These are phyloP conservation scores for Barbus barbus DNA, from an alignment of 2,113 vertebrate genomes.

Conservation along the genomic window DNA sequence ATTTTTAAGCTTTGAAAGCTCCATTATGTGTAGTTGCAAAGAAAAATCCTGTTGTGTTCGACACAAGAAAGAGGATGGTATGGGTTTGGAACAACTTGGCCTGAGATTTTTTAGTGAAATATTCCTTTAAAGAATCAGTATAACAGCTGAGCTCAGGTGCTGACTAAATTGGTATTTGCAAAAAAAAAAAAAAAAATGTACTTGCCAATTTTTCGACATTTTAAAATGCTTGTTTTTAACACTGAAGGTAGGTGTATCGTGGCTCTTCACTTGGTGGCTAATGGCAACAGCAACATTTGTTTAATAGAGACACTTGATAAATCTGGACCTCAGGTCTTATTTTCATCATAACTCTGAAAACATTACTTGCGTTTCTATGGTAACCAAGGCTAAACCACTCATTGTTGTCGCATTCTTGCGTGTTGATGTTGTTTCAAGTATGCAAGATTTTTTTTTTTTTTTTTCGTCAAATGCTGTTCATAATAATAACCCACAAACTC, in stretches of 20 bases:
- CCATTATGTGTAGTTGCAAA: background rate
- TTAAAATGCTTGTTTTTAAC: background rate
- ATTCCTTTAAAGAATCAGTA: background rate
- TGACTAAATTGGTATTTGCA: background rate
- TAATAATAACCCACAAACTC: background rate
- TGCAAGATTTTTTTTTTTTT: background rate
- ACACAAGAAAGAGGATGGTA: background rate
- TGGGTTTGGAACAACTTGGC: background rate
- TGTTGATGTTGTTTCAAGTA: conserved; percentile 20
- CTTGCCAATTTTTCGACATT: background rate
- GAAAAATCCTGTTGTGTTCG: background rate
- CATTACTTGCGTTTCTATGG: conserved; percentile 23
- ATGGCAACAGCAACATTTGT: conserved; percentile 29
- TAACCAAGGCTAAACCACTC: conserved; percentile 28
- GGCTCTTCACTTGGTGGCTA: conserved; percentile 8
- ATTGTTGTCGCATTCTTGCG: conserved; percentile 4
- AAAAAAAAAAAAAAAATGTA: background rate
- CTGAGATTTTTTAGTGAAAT: background rate
- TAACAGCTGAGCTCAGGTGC: background rate
- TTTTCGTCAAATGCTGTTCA: background rate
- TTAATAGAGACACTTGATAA: conserved; percentile 32
- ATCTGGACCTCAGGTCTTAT: background rate
- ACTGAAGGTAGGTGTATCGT: background rate
- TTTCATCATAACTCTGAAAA: conserved; percentile 22
- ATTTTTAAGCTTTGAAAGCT: background rate